Conservation (phyloP, 1,140 invertebrate genomes). For the Arctopsyche grandis region DNA sequence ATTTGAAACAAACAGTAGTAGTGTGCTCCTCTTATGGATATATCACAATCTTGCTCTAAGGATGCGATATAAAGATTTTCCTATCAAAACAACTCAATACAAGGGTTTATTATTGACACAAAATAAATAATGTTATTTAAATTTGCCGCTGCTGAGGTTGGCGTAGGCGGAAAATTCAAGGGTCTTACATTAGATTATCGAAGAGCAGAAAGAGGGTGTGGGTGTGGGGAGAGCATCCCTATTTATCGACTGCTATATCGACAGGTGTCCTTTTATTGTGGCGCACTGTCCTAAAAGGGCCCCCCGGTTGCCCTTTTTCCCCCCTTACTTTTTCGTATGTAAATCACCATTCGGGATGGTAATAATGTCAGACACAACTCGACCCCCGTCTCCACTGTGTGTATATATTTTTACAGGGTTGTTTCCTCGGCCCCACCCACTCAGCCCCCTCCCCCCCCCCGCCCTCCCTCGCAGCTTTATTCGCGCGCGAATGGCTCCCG, state of each 20-base stretch:
- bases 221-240: too few species aligned
- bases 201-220: neutral
- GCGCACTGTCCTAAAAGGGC: neutral
- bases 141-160: too few species aligned
- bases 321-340: conserved; percentile 3
- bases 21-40: too few species aligned
- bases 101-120: too few species aligned
- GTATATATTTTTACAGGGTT: too few species aligned
- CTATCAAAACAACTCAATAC: too few species aligned
- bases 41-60: too few species aligned
- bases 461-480: neutral
- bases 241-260: neutral
- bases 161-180: neutral
- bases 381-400: neutral
- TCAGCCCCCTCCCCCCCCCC: too few species aligned
- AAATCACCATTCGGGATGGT: conserved; percentile 3
- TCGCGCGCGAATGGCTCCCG: conserved; percentile 4
- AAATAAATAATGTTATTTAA: too few species aligned
- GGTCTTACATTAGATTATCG: conserved; percentile 6
- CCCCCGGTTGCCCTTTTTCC: neutral
- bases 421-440: too few species aligned
- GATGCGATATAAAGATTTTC: too few species aligned
- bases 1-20: too few species aligned
- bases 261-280: conserved; percentile 14
- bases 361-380: neutral